Evolutionary conservation across 2,113 vertebrate species (phyloP).

Genomic region (Corythornis vintsioides): DNA sequence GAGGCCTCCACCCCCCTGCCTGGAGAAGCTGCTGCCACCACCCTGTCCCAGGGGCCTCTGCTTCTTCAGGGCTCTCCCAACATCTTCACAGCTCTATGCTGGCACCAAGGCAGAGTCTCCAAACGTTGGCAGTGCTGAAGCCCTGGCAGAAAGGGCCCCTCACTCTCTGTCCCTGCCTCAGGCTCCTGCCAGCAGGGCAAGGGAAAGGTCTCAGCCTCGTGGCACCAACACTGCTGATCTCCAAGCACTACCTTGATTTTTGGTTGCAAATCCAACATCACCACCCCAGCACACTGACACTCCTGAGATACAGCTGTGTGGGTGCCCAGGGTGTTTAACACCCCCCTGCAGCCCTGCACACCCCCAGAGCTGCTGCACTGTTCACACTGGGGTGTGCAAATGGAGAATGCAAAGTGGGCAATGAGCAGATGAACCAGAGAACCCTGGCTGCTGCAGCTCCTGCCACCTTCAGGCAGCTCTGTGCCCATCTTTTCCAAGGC

Average conservation of each 20-base stretch:
- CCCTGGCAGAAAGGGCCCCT: not conserved
- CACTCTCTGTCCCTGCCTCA: not conserved
- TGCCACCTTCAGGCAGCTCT: not conserved
- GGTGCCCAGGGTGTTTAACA: not conserved
- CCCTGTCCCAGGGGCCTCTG: not conserved
- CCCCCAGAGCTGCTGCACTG: not conserved
- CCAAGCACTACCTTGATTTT: not conserved
- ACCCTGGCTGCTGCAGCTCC: not conserved
- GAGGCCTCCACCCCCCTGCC: not conserved
- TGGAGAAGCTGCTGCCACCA: not conserved
- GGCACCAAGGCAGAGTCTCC: not conserved
- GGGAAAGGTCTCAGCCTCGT: not conserved
- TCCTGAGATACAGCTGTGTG: not conserved
- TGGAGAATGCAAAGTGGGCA: not conserved
- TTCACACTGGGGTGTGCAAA: not conserved
- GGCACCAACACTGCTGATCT: not conserved
- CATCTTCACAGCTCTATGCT: not conserved
- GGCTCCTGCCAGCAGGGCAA: not conserved
- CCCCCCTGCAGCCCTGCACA: not conserved
- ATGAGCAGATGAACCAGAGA: not conserved
- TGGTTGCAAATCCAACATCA: not conserved
- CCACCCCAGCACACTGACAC: not conserved
- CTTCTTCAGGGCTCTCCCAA: not conserved
- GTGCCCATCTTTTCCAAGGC: not conserved
- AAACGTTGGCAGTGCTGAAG: not conserved